Evolutionary conservation across 2,113 vertebrate species (phyloP).

Genomic region (Grammomys surdaster): DNA sequence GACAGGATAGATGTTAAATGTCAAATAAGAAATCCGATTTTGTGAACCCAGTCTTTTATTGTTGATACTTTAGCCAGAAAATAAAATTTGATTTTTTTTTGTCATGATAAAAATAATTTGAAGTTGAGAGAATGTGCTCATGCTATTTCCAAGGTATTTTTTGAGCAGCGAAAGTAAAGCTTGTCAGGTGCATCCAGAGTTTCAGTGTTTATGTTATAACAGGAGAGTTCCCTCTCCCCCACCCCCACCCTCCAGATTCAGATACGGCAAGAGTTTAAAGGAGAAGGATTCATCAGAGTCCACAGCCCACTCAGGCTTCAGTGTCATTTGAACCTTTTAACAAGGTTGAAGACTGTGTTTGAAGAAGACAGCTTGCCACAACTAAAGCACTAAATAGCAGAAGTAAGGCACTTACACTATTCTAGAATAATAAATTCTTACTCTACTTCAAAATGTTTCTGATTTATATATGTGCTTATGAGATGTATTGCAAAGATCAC

Average conservation of each 20-base stretch:
- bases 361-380: conserved; percentile 49
- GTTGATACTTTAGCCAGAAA: background rate
- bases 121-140: background rate
- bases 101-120: conserved; percentile 40
- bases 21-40: background rate
- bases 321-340: conserved; percentile 33
- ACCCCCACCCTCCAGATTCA: background rate
- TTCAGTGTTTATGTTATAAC: background rate
- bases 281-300: conserved; percentile 32
- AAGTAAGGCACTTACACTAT: conserved; percentile 59
- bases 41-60: background rate
- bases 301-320: conserved; percentile 22
- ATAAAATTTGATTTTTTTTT: background rate
- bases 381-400: conserved; percentile 51
- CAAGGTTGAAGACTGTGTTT: conserved; percentile 49
- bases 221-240: background rate
- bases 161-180: background rate
- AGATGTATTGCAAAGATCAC: conserved; percentile 30
- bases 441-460: conserved; percentile 34
- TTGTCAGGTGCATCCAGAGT: background rate
- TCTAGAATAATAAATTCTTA: conserved; percentile 41
- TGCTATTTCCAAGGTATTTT: background rate
- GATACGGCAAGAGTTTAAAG: background rate
- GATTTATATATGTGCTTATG: conserved; percentile 29
- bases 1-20: background rate